Evolutionary conservation across 2,888 invertebrate genomes (phyloP).

Genomic region (Heliconius aoede): DNA sequence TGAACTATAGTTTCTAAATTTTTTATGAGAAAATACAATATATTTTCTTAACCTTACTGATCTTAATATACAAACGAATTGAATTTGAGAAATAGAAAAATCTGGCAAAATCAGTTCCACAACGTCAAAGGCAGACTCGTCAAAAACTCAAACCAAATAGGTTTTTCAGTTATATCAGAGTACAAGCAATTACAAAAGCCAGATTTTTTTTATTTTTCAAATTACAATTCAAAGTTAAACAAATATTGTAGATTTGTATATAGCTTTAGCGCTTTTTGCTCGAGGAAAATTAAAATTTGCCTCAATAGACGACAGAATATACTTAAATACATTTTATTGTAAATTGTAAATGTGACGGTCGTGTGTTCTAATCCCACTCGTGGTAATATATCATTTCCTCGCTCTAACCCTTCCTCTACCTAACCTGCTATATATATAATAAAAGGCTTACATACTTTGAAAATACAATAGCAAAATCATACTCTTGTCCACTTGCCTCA

Average conservation of each 20-base stretch:
- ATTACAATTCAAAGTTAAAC: not conserved
- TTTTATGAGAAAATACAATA: not conserved
- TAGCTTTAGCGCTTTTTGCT: not conserved
- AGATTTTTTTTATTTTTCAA: too few species aligned
- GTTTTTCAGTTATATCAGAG: not conserved
- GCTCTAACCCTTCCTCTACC: too few species aligned
- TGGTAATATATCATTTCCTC: too few species aligned
- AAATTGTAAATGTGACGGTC: too few species aligned
- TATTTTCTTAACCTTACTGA: not conserved
- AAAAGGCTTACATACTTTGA: too few species aligned
- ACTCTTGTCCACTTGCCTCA: not conserved
- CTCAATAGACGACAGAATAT: too few species aligned
- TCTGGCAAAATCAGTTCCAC: not conserved
- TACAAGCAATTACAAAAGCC: not conserved
- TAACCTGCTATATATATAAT: too few species aligned
- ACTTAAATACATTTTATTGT: too few species aligned
- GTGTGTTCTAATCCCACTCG: too few species aligned
- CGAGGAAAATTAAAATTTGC: too few species aligned
- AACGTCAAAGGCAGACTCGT: not conserved
- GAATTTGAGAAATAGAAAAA: not conserved
- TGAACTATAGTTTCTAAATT: not conserved
- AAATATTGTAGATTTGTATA: not conserved
- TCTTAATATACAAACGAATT: not conserved
- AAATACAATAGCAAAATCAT: not conserved
- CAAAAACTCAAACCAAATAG: not conserved